Evolutionary conservation across 2,888 invertebrate genomes (phyloP), one percentile per base, ranked within the genome.

Genomic region (Brachynemurus nebulosus): DNA sequence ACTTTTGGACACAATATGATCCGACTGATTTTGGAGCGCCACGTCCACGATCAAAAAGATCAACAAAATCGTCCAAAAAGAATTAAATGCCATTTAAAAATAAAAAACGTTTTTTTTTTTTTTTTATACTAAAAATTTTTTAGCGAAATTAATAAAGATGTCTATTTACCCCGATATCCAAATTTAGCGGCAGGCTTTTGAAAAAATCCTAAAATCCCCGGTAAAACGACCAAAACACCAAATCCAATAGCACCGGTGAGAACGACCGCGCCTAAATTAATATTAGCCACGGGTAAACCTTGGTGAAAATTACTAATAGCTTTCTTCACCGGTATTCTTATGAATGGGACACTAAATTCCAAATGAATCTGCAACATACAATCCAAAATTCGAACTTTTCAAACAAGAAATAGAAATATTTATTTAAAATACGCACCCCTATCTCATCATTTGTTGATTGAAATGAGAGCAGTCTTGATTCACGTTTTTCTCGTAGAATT

Each of bases 271-370:
- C 72, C 74, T 1, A 76, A 59, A 52, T 81, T 79, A 3, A 82
- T 58, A 52, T 78, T 78, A 7, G 78, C 65, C 6, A 73, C 54
- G 0, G 78, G 71, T 4, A 68, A 44, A 16, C 61, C 63, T 46
- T 61, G 56, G 1, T 67, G 62, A 1, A 63, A 55, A 17, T 44
- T 44, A 12, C 70, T 62, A 44, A 68, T 55, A 1, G 72, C 66
- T 49, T 68, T 70, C 50, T 72, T 69, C 4, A 79, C 61, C 0
- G 82, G 81, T 52, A 81, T 75, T n/a, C 70, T 67, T 17, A 81
- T 54, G 51, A 82, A 80, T 1, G 82, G 81, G 20, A 81, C 69
- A 1, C 71, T 67, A 48, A 82, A 74, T 30, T 78, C 74, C 56
- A 80, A 62, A 49, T 76, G 74, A 27, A 81, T 64, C 82, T 82